These are phyloP conservation scores for Radopholus similis DNA, from an alignment of 1,140 invertebrate species.

Conservation along the genomic window DNA sequence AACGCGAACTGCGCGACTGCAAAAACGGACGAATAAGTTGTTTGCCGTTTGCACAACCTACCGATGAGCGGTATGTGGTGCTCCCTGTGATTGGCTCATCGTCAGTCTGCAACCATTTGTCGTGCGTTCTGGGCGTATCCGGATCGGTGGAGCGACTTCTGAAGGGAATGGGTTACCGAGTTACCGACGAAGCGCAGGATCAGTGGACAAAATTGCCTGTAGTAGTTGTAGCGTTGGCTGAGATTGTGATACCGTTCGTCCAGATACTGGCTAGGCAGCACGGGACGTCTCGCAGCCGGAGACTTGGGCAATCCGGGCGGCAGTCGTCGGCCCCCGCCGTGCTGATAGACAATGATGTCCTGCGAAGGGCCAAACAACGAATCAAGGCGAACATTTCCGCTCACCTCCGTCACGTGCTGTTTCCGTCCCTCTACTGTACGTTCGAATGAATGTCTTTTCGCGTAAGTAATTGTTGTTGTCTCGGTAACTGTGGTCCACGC, in stretches of 20 bases:
- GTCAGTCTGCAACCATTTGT: conserved; percentile 35
- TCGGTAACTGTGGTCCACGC: conserved; percentile 39
- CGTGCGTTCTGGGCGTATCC: conserved; percentile 9
- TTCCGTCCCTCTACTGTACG: conserved; percentile 7
- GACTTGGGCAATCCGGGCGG: conserved; percentile 16
- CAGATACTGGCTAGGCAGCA: background rate
- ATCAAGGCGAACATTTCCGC: background rate
- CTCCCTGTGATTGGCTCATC: background rate
- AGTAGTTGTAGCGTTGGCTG: conserved; percentile 30
- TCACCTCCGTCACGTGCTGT: conserved; percentile 20
- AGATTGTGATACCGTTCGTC: conserved; percentile 20
- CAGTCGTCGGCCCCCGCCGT: background rate
- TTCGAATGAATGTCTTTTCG: conserved; percentile 23
- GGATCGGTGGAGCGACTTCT: conserved; percentile 33
- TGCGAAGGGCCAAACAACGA: too few species aligned
- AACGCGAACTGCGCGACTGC: background rate
- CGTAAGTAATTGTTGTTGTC: conserved; percentile 36
- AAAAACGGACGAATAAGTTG: too few species aligned
- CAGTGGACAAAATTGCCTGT: background rate
- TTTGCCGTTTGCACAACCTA: too few species aligned
- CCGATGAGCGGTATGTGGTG: background rate
- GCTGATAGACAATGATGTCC: conserved; percentile 30
- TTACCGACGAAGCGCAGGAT: background rate
- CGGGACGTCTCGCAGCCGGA: background rate
- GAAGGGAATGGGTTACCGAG: background rate